Conservation (phyloP, 2,888 invertebrate species). For the Luperina testacea region DNA sequence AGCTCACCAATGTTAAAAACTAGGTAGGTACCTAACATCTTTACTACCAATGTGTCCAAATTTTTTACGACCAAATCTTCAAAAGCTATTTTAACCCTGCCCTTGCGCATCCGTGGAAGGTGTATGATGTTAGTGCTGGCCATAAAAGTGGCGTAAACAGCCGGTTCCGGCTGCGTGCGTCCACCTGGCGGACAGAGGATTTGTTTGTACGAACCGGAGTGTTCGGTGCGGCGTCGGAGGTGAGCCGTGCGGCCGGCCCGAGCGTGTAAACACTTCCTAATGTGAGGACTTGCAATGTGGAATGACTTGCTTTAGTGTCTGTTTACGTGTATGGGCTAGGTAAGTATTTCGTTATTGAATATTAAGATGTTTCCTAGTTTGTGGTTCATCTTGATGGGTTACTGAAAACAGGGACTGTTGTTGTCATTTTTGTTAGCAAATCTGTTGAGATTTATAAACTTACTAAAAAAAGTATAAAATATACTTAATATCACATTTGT, state of each 20-base stretch:
- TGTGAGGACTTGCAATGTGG: slow-evolving; percentile 41
- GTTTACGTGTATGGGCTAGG: neutral
- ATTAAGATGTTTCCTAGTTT: slow-evolving; percentile 21
- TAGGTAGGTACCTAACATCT: neutral
- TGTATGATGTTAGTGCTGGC: slow-evolving; percentile 69
- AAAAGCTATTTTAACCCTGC: slow-evolving; percentile 61
- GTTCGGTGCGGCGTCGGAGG: slow-evolving; percentile 50
- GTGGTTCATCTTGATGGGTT: neutral
- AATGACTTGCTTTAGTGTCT: slow-evolving; percentile 22
- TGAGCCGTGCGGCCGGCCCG: slow-evolving; percentile 42
- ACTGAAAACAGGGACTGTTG: neutral
- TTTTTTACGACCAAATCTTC: slow-evolving; percentile 52
- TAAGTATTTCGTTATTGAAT: neutral
- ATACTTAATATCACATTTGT: neutral
- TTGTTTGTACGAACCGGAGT: slow-evolving; percentile 57
- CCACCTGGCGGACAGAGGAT: slow-evolving; percentile 78
- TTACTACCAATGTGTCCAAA: neutral
- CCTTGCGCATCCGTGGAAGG: slow-evolving; percentile 69
- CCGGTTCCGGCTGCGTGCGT: slow-evolving; percentile 84
- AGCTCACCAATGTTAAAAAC: neutral
- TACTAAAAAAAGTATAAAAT: neutral
- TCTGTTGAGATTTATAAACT: neutral
- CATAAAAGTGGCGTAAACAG: slow-evolving; percentile 83
- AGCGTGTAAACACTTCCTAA: slow-evolving; percentile 51
- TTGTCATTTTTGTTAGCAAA: neutral